A percentile compares a stretch with the other conserved stretches of the same genome.
Conservation (phyloP, 2,797 vertebrate genomes). For the Lagorchestes hirsutus region DNA sequence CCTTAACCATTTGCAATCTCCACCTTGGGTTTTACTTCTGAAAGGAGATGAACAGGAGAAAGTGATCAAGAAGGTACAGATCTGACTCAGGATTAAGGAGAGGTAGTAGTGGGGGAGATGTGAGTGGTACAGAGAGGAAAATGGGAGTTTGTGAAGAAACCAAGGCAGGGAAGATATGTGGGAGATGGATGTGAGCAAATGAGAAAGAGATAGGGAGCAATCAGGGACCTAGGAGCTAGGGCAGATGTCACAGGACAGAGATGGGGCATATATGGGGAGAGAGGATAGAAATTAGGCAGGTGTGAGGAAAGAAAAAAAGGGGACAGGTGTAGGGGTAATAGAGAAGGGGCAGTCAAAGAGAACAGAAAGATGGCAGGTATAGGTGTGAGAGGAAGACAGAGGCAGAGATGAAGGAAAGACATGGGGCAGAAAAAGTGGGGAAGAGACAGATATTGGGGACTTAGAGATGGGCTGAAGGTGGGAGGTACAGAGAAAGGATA, state of each 20-base stretch:
- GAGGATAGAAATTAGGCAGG: not conserved
- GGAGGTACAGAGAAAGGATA: not conserved
- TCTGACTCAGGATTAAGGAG: not conserved
- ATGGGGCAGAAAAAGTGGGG: not conserved
- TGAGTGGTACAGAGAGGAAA: not conserved
- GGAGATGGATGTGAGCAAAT: not conserved
- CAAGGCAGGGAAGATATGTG: not conserved
- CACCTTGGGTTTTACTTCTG: not conserved
- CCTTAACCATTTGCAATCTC: not conserved
- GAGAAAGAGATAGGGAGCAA: not conserved
- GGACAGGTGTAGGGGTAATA: not conserved
- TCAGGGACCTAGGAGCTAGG: not conserved
- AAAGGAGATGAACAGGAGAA: not conserved
- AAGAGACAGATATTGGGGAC: not conserved
- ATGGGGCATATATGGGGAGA: not conserved
- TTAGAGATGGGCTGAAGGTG: not conserved
- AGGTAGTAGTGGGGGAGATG: not conserved
- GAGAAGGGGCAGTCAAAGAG: not conserved
- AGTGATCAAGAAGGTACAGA: not conserved
- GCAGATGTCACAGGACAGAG: not conserved
- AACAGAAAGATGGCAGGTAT: not conserved
- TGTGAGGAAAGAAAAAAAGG: not conserved
- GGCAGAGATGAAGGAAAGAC: not conserved
- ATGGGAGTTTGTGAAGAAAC: not conserved
- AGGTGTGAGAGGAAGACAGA: not conserved